Percentiles rank a stretch among this genome's conserved stretches.
Conservation (phyloP, 2,113 vertebrate genomes). For the Pelusios castaneus region DNA sequence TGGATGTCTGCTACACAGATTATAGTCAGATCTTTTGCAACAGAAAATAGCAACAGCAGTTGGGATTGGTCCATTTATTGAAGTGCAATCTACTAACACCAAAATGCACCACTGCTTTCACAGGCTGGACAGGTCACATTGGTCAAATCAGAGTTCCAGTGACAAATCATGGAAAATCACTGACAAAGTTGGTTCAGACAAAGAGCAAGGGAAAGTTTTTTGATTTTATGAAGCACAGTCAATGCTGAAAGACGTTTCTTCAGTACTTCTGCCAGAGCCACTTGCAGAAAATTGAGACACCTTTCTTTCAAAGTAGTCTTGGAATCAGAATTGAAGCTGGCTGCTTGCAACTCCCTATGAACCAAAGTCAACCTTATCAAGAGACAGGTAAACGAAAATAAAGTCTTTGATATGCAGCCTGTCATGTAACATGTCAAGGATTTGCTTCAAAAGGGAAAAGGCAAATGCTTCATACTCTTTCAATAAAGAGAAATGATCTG, state of each 20-base stretch:
- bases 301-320: background rate
- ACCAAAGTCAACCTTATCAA: background rate
- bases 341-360: background rate
- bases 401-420: too few relatives aligned
- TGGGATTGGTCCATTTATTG: background rate
- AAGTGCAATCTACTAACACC: background rate
- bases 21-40: background rate
- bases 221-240: background rate
- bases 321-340: background rate
- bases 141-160: background rate
- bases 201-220: background rate
- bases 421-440: too few relatives aligned
- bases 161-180: background rate
- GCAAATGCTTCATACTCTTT: too few relatives aligned
- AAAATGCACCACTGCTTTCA: background rate
- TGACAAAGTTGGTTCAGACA: background rate
- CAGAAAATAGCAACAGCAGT: background rate
- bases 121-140: background rate
- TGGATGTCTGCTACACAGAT: background rate
- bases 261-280: background rate
- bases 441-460: too few relatives aligned
- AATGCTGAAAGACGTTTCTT: background rate
- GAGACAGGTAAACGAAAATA: too few relatives aligned
- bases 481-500: too few relatives aligned
- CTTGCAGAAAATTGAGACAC: background rate